phyloP scores from a whole-genome alignment of 2,888 invertebrate genomes.

The Campoplex nolae region DNA sequence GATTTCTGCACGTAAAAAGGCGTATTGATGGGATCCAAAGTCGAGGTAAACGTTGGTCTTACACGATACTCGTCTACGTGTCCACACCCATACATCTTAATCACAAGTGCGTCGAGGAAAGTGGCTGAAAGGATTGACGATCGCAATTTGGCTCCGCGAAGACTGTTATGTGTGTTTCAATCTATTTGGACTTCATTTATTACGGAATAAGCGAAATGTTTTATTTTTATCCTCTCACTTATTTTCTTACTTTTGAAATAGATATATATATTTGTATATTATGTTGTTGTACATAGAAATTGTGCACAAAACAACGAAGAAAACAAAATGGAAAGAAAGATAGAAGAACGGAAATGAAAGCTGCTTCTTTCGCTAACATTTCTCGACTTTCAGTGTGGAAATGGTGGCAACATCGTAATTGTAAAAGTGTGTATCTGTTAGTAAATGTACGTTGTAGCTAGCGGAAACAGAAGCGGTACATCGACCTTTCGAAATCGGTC shows the following conservation, averaged over 20 bases:
- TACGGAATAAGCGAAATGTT: conserved; percentile 62
- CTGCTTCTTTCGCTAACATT: conserved; percentile 49
- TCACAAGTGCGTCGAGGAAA: conserved; percentile 32
- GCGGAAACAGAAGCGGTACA: conserved; percentile 37
- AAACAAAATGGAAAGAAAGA: conserved; percentile 24
- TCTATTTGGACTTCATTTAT: conserved; percentile 77
- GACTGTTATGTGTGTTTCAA: conserved; percentile 72
- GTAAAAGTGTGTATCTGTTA: not conserved
- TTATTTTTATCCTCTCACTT: too few relatives aligned
- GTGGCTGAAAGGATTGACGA: conserved; percentile 40
- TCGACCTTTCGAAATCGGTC: conserved; percentile 48
- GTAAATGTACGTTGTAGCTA: not conserved
- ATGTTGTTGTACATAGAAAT: not conserved
- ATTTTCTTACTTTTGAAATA: not conserved
- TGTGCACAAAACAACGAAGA: not conserved
- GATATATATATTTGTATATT: not conserved
- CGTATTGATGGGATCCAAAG: conserved; percentile 37
- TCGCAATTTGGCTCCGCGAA: conserved; percentile 69
- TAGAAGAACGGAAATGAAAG: conserved; percentile 17
- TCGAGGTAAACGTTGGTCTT: conserved; percentile 15
- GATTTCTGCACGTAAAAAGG: conserved; percentile 7
- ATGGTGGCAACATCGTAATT: conserved; percentile 7
- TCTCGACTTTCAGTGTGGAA: conserved; percentile 6
- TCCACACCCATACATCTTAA: conserved; percentile 29
- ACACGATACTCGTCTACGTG: conserved; percentile 43